Base-by-base conservation (phyloP, 2,888 invertebrate species). In the Norana najaformis region DNA sequence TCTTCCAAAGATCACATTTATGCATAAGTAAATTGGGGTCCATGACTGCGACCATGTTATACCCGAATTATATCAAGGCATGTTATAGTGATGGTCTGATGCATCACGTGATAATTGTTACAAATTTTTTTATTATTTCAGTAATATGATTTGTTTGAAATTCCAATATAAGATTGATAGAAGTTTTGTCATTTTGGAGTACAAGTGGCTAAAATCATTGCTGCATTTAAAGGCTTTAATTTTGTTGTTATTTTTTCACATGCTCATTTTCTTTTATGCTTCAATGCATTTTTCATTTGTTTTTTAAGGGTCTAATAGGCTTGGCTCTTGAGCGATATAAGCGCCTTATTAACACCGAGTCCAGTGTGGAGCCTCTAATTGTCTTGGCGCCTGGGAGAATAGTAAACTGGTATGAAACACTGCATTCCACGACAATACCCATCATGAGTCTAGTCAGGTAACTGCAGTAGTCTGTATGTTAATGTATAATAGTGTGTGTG, bases 221-320 rank as follows among this genome's bases (percentile, higher is more conserved):
- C n/a, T n/a, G n/a, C 69, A 69, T 30, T n/a, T 69, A n/a, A 69
- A 69, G 11, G 11, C 30, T 16, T 69, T 69, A n/a, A 4, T 8
- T 69, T 69, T 69, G 30, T 69, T 69, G n/a, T 69, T 69, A 69
- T n/a, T n/a, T 69, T 69, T 30, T 2, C n/a, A n/a, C n/a, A n/a
- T n/a, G n/a, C 30, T 69, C 1, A 69, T n/a, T 69, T 69, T n/a
- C n/a, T n/a, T 69, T 69, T 69, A 8, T 53, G 11, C 23, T 47
- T 53, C 30, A 53, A 23, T 53, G 53, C 30, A 53, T 53, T 2
- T 30, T 53, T 53, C 13, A 2, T 2, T 0, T 69, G 4, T 3
- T 16, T 83, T 23, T 88, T 41, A 69, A 92, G 91, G 91, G 92
- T 88, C 23, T 92, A 34, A 41, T 91, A 34, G 90, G 89, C 34